Evolutionary conservation across 2,888 invertebrate species (phyloP), one percentile per base, ranked within the genome.

Genomic region (Hyles lineata): DNA sequence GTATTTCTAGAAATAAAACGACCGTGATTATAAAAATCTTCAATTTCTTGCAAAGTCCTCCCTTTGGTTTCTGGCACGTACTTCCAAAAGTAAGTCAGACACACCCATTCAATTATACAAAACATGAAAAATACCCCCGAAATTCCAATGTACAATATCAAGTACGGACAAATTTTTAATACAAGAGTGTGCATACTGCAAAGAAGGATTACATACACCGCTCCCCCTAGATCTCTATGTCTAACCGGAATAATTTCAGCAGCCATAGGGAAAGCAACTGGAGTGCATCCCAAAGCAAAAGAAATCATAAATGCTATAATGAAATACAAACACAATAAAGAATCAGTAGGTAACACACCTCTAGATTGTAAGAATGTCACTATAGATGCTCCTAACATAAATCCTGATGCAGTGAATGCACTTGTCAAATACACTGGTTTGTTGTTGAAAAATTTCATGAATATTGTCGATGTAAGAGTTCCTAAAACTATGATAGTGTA

Each of bases 231-330:
- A 9, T 78, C 78, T 73, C 78, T 76, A 32, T 79, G 78, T 32
- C 79, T 78, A 0, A 80, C 78, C 0, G 80, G 80, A 76, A 79
- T 78, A 5, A 80, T 9, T 23, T 77, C 79, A 0, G 77, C 74
- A 0, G 77, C 43, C 21, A 80, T 62, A 0, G 74, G 69, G 15
- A 74, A 74, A 21, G 69, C 58, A 52, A 76, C 71, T 19, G 76
- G 70, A 43, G 60, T 70, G 78, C 25, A 76, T 63, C 4, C 78
- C 76, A 23, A 78, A 69, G 73, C 76, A 76, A n/a, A 72, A 62
- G 29, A 69, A 50, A 75, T 19, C 21, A 78, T 74, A 73, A 71
- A 76, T 1, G 67, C 74, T 29, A 80, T 9, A 29, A 78, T 67
- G 74, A 71, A 74, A 52, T 75, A 77, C 6, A 80, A 23, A 73